Conservation (phyloP, 2,797 vertebrate species). For the Ceyx erithaca region DNA sequence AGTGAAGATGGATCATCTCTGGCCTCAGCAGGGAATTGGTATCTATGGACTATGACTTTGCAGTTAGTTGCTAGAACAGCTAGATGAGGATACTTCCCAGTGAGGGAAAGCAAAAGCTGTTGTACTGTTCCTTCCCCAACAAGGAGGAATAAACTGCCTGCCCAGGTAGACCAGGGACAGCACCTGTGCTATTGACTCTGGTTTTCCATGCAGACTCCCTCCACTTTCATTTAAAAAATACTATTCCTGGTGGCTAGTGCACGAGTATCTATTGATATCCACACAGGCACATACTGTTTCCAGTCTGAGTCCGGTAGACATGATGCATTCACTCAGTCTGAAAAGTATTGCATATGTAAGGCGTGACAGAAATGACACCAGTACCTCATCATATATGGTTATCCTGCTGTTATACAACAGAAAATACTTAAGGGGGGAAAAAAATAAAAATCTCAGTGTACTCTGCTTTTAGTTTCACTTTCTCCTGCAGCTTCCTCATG, state of each 20-base stretch:
- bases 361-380: not conserved
- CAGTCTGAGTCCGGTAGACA: not conserved
- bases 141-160: rapidly evolving
- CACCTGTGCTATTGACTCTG: rapidly evolving
- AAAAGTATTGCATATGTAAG: not conserved
- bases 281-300: rapidly evolving
- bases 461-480: rapidly evolving
- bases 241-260: not conserved
- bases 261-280: not conserved
- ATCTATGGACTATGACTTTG: not conserved
- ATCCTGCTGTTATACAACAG: not conserved
- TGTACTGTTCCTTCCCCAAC: not conserved
- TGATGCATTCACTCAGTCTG: not conserved
- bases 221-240: not conserved
- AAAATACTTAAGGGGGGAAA: not conserved
- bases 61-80: not conserved
- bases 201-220: rapidly evolving
- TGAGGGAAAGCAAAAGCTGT: not conserved
- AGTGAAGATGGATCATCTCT: not conserved
- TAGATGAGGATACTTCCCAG: not conserved
- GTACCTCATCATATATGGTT: not conserved
- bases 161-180: not conserved
- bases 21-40: not conserved
- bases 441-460: no score
- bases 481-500: not conserved